These are phyloP conservation scores for Drosophila neotestacea DNA, from an alignment of 2,888 invertebrate genomes.

Conservation along the genomic window DNA sequence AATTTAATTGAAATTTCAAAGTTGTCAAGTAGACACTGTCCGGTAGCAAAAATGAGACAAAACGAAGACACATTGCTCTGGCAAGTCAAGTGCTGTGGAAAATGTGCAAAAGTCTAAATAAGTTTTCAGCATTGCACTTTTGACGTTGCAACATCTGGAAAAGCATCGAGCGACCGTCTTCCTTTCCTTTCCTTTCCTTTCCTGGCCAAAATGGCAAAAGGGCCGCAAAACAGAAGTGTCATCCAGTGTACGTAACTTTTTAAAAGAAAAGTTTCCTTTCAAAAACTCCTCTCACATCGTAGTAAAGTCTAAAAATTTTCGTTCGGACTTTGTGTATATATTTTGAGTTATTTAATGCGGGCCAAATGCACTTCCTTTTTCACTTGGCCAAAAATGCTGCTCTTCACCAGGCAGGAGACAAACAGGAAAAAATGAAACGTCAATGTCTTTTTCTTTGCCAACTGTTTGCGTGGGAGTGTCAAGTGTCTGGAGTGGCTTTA, in stretches of 20 bases:
- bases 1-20: conserved; percentile 82
- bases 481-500: conserved; percentile 31
- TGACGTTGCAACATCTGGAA: no score
- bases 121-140: conserved; percentile 50
- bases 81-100: conserved; percentile 69
- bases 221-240: conserved; percentile 61
- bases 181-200: no score
- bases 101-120: conserved; percentile 71
- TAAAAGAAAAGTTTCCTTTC: conserved; percentile 75
- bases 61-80: conserved; percentile 61
- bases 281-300: conserved; percentile 2
- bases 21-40: conserved; percentile 71
- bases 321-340: conserved; percentile 55
- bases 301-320: conserved; percentile 12
- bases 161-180: no score
- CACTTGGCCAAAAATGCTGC: conserved; percentile 29
- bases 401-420: conserved; percentile 22
- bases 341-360: conserved; percentile 63
- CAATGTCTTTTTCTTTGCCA: conserved; percentile 31
- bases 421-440: conserved; percentile 32
- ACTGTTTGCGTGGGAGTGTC: conserved; percentile 37
- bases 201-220: neutral
- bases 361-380: conserved; percentile 47
- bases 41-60: conserved; percentile 50
- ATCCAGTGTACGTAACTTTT: conserved; percentile 78